These are phyloP conservation scores for Prolemur simus DNA, from an alignment of 2,113 vertebrate genomes.

Conservation along the genomic window DNA sequence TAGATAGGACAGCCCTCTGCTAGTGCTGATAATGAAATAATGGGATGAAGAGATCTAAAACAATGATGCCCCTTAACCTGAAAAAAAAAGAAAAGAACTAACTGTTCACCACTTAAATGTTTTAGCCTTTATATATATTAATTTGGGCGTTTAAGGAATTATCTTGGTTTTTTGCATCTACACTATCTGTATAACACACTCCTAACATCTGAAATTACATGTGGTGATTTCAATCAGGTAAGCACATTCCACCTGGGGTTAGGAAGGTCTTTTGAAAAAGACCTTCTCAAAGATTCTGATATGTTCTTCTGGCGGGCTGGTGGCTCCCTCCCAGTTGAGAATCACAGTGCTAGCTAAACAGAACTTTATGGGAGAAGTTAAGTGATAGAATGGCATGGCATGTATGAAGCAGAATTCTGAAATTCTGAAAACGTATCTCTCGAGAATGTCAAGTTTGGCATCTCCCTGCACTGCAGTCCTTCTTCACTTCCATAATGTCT, in stretches of 20 bases:
- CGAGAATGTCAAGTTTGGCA: neutral
- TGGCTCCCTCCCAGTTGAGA: neutral
- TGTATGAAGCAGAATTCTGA: neutral
- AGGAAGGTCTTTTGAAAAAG: slow-evolving; percentile 42
- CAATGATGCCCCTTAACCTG: neutral
- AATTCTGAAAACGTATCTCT: neutral
- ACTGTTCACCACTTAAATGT: neutral
- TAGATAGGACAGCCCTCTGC: neutral
- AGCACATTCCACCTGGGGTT: neutral
- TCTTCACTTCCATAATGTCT: neutral
- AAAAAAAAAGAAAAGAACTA: slow-evolving; percentile 38
- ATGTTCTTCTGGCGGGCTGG: neutral
- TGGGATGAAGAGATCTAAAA: neutral
- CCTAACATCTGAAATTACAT: neutral
- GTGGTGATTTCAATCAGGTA: neutral
- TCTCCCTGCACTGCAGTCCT: neutral
- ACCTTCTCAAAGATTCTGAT: neutral
- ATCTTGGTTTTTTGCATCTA: neutral
- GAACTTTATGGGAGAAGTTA: slow-evolving; percentile 8
- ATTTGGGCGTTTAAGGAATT: too few relatives aligned
- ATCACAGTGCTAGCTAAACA: neutral
- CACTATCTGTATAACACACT: neutral
- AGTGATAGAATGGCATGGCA: neutral
- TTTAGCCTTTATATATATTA: neutral
- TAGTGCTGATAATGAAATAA: neutral